A percentile compares a stretch with the other conserved stretches of the same genome.
Conservation (phyloP, 2,113 vertebrate genomes). For the Mormoops blainvillei region DNA sequence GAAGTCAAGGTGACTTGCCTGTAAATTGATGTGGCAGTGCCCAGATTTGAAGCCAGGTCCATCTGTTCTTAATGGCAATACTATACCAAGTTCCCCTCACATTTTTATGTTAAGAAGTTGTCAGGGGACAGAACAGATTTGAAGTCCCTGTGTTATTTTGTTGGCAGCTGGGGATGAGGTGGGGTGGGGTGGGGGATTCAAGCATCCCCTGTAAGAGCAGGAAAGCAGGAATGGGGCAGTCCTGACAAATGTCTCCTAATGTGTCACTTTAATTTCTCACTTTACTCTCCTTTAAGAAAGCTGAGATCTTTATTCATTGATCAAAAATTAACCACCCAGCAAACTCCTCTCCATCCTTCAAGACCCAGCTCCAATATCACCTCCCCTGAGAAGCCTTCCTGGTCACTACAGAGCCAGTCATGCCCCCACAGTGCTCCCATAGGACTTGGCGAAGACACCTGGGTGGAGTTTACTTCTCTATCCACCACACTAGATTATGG, state of each 20-base stretch:
- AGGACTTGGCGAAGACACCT: not conserved
- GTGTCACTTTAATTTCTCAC: not conserved
- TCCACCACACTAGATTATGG: not conserved
- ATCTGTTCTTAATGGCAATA: not conserved
- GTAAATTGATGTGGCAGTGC: not conserved
- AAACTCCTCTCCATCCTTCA: not conserved
- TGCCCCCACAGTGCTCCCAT: fast-evolving
- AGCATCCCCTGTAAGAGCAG: not conserved
- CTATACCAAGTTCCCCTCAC: not conserved
- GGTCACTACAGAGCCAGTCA: not conserved
- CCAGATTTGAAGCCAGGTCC: not conserved
- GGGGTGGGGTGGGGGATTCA: not conserved
- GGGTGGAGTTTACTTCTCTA: not conserved
- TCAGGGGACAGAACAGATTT: not conserved
- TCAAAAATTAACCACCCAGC: not conserved
- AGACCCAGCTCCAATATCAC: not conserved
- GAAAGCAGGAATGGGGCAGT: not conserved
- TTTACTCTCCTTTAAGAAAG: not conserved
- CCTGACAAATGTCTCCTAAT: not conserved
- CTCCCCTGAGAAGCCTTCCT: not conserved
- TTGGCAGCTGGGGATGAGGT: not conserved
- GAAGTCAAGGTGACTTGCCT: not conserved
- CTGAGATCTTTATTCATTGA: not conserved
- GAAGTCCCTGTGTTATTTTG: not conserved
- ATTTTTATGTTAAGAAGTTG: not conserved